Percentiles rank a stretch among this genome's conserved stretches.
Conservation (phyloP, 2,888 invertebrate genomes). For the Nematopogon swammerdamellus region DNA sequence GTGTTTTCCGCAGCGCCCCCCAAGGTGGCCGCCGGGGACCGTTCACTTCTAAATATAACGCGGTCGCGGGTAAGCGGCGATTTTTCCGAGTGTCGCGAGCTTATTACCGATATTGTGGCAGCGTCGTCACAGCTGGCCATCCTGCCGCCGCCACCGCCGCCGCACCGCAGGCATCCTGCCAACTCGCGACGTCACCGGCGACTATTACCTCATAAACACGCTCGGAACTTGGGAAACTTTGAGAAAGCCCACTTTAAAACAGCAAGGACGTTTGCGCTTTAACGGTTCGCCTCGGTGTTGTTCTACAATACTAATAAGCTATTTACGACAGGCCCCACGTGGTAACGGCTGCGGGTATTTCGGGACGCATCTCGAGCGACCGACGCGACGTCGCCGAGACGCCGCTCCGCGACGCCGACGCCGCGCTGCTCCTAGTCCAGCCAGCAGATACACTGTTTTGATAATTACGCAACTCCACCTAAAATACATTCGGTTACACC, state of each 20-base stretch:
- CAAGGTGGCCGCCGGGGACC: constrained; percentile 37
- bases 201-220: constrained; percentile 43
- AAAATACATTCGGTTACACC: constrained; percentile 8
- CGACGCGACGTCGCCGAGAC: not conserved
- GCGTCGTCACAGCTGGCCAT: not conserved
- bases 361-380: not conserved
- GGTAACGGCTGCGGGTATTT: not conserved
- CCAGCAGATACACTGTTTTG: constrained; percentile 5
- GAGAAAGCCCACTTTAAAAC: constrained; percentile 48
- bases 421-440: constrained; percentile 19
- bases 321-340: not conserved
- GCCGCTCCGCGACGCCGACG: not conserved
- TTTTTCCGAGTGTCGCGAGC: constrained; percentile 29
- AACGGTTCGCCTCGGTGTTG: not conserved
- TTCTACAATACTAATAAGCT: not conserved
- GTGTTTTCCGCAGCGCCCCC: constrained; percentile 20
- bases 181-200: constrained; percentile 36
- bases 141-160: constrained; percentile 28
- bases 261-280: constrained; percentile 36
- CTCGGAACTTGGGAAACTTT: constrained; percentile 29
- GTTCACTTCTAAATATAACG: constrained; percentile 25
- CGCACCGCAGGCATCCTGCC: constrained; percentile 48
- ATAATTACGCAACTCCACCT: constrained; percentile 37
- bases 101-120: constrained; percentile 4
- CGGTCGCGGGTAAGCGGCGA: constrained; percentile 18